Conservation (phyloP, 1,140 invertebrate genomes). For the Periplaneta americana region DNA sequence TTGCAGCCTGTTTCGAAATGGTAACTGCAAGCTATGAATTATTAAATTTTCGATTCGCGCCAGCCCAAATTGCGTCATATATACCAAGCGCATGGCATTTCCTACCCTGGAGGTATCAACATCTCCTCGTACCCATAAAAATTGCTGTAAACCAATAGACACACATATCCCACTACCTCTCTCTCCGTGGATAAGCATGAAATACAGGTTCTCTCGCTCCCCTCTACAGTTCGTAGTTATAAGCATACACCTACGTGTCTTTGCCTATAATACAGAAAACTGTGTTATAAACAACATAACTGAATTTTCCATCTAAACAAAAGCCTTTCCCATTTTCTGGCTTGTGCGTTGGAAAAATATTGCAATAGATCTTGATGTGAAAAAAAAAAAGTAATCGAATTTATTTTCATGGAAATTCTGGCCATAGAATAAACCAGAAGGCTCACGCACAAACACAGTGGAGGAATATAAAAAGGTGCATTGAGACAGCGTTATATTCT, state of each 20-base stretch:
- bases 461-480: too few species aligned
- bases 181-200: neutral
- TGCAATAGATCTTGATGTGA: neutral
- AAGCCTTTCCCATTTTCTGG: neutral
- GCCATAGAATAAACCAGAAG: too few species aligned
- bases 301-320: neutral
- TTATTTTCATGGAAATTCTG: too few species aligned
- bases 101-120: neutral
- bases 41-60: neutral
- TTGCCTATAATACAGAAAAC: neutral
- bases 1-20: neutral
- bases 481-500: too few species aligned
- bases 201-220: neutral
- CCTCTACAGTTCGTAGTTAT: neutral
- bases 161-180: neutral
- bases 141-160: neutral
- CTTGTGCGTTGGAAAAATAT: neutral
- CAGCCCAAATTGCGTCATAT: neutral
- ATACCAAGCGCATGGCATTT: neutral
- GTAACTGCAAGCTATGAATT: neutral
- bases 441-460: too few species aligned
- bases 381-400: too few species aligned
- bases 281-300: neutral
- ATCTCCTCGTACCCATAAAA: neutral
- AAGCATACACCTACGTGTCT: neutral